A percentile compares a stretch with the other conserved stretches of the same genome.
These are phyloP conservation scores for Antennarius maculatus DNA, from an alignment of 2,797 vertebrate species.

Conservation along the genomic window DNA sequence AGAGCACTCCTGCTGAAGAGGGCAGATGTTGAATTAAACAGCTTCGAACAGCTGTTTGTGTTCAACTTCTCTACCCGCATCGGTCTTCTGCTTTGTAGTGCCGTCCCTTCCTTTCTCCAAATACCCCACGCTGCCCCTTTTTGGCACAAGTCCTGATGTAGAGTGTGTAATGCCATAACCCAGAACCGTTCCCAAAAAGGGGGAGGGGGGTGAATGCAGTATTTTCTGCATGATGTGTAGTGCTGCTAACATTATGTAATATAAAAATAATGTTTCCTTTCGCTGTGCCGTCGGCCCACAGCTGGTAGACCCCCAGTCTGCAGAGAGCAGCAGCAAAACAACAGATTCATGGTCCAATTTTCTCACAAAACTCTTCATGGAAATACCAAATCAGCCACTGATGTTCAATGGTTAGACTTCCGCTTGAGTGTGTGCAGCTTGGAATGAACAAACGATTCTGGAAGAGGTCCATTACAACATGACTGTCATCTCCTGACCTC, in stretches of 20 bases:
- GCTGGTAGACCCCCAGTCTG: slow-evolving; percentile 27
- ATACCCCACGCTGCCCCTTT: slow-evolving; percentile 34
- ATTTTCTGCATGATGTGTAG: slow-evolving; percentile 23
- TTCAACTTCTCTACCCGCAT: slow-evolving; percentile 19
- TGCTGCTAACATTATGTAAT: slow-evolving; percentile 47
- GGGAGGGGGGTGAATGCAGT: not conserved
- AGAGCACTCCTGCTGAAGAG: slow-evolving; percentile 26
- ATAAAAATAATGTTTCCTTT: slow-evolving; percentile 25
- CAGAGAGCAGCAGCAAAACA: slow-evolving; percentile 1
- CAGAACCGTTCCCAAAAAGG: not conserved
- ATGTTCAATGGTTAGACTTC: slow-evolving; percentile 35
- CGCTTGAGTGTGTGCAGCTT: slow-evolving; percentile 37
- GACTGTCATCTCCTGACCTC: not conserved
- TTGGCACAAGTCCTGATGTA: slow-evolving; percentile 21
- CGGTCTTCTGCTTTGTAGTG: slow-evolving; percentile 12
- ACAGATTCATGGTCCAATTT: slow-evolving; percentile 7
- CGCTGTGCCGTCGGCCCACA: slow-evolving; percentile 31
- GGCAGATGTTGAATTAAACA: slow-evolving; percentile 60
- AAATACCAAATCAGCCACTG: slow-evolving; percentile 16
- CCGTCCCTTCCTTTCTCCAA: slow-evolving; percentile 6
- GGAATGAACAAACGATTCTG: slow-evolving; percentile 25
- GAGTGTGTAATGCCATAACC: slow-evolving; percentile 24
- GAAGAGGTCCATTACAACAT: not conserved
- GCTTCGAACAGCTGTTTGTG: slow-evolving; percentile 51
- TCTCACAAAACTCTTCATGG: not conserved